Evolutionary conservation across 1,140 invertebrate genomes (phyloP).

Genomic region (Ostrea denselamellosa): DNA sequence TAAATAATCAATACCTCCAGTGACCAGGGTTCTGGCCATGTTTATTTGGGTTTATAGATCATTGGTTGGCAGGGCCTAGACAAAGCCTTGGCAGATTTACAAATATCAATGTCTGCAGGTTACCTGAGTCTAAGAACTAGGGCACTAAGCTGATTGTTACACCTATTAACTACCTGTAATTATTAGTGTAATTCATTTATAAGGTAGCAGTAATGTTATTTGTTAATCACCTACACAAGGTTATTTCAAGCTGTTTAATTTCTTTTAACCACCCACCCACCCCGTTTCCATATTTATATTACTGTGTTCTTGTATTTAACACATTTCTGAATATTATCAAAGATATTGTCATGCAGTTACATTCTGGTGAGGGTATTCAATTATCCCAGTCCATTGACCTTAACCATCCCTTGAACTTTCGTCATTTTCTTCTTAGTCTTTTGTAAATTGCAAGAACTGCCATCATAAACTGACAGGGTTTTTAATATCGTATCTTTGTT

Average conservation of each 20-base stretch:
- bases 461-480: no score
- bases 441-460: no score
- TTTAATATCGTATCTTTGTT: no score
- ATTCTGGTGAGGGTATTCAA: not conserved
- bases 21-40: not conserved
- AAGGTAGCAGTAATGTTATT: not conserved
- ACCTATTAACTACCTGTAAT: not conserved
- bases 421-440: no score
- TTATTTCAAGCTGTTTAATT: not conserved
- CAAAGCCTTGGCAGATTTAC: slow-evolving; percentile 27
- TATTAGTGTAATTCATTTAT: not conserved
- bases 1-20: slow-evolving; percentile 13
- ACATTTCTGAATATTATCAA: no score
- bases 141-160: not conserved
- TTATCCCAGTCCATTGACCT: not conserved
- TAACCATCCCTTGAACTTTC: not conserved
- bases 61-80: slow-evolving; percentile 10
- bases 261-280: no score
- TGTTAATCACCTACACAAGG: not conserved
- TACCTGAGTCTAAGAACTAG: not conserved
- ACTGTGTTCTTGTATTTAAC: no score
- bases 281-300: no score
- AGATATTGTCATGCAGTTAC: not conserved
- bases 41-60: slow-evolving; percentile 33
- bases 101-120: not conserved